phyloP scores from a whole-genome alignment of 1,140 invertebrate genomes.

The Pemphigus obesinymphae region DNA sequence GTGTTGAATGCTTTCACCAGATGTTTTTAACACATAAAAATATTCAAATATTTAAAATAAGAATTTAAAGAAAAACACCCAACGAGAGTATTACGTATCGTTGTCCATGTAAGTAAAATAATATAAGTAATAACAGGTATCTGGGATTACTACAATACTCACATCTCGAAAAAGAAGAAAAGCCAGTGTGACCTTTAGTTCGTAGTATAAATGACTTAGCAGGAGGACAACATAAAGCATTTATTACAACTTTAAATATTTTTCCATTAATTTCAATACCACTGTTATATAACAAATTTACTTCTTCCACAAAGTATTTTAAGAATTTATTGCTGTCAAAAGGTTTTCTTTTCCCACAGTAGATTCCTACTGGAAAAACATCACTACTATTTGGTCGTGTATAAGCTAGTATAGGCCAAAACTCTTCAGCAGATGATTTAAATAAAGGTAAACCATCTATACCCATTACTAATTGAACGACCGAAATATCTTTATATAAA shows the following conservation, averaged over 20 bases:
- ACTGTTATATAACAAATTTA: conserved; percentile 11
- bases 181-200: conserved; percentile 38
- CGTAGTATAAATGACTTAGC: conserved; percentile 30
- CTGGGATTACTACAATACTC: too few relatives aligned
- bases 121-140: too few relatives aligned
- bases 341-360: conserved; percentile 43
- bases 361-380: conserved; percentile 37
- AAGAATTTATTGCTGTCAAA: conserved; percentile 40
- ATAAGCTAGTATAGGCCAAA: conserved; percentile 48
- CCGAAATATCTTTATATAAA: background rate
- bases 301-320: conserved; percentile 43
- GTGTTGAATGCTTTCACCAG: too few relatives aligned
- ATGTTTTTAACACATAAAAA: too few relatives aligned
- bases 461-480: background rate
- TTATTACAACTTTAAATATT: background rate
- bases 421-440: conserved; percentile 42
- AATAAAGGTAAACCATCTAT: conserved; percentile 45
- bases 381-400: conserved; percentile 26
- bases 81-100: too few relatives aligned
- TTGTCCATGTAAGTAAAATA: too few relatives aligned
- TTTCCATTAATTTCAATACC: conserved; percentile 21
- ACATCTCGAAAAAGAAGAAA: conserved; percentile 37
- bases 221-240: conserved; percentile 33
- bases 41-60: too few relatives aligned
- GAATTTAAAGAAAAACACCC: too few relatives aligned